Evolutionary conservation across 1,140 invertebrate species (phyloP).

Genomic region (Sycophaga agraensis): DNA sequence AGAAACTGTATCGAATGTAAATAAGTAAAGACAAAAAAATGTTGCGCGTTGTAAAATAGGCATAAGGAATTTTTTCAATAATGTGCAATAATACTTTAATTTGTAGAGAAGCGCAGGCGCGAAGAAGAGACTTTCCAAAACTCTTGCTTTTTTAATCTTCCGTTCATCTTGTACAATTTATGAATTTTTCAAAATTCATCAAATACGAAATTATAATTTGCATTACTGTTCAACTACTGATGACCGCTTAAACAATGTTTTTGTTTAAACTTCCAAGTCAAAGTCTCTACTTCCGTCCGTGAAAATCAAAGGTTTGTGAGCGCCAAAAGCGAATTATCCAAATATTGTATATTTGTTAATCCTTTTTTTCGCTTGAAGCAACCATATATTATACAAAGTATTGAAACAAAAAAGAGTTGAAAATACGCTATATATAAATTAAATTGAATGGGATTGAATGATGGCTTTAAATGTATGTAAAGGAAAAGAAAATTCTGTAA

Average conservation of each 20-base stretch:
- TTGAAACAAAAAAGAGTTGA: too few species aligned
- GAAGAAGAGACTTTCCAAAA: too few species aligned
- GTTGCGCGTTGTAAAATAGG: constrained; percentile 15
- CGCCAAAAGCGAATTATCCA: constrained; percentile 1
- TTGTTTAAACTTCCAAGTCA: neutral
- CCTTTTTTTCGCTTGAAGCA: constrained; percentile 1
- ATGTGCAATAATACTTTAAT: too few species aligned
- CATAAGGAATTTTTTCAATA: too few species aligned
- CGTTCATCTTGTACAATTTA: too few species aligned
- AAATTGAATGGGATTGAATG: neutral
- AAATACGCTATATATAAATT: constrained; percentile 1
- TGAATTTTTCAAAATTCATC: too few species aligned
- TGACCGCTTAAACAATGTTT: too few species aligned
- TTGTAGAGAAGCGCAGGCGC: too few species aligned
- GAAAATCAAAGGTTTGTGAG: neutral
- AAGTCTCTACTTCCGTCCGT: constrained; percentile 1
- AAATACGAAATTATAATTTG: neutral
- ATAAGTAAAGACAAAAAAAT: constrained; percentile 5
- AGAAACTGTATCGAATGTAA: constrained; percentile 4
- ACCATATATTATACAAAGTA: neutral
- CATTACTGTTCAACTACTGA: neutral
- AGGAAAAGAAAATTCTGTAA: neutral
- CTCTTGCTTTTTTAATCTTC: too few species aligned
- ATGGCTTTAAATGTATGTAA: constrained; percentile 2
- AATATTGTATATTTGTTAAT: too few species aligned